Base-by-base conservation (phyloP, 2,113 vertebrate genomes). In the Chinchilla lanigera region DNA sequence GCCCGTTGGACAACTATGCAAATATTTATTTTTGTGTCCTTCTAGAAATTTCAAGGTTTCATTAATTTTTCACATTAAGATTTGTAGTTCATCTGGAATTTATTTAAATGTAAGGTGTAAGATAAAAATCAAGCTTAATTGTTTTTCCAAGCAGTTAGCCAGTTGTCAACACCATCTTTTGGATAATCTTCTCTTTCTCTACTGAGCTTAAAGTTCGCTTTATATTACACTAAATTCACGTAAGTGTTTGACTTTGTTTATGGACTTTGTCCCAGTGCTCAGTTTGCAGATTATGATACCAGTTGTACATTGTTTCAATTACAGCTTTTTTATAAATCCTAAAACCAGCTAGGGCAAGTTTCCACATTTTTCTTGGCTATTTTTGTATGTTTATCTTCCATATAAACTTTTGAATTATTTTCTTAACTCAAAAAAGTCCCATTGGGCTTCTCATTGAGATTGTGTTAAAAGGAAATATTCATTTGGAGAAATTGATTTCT, bases 301-400 rank as follows among this genome's bases (percentile, higher is more conserved):
- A 54, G 44, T 77, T 60, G 87, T 88, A 84, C 90, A 90, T 65
- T 83, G 47, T 92, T 97, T 65, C 90, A 96, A 67, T 90, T 75
- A 89, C 12, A 87, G 63, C 30, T 56, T 82, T 89, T 82, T 89
- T 60, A 85, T 90, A 86, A 50, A 73, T 96, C 81, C 94, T 94
- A 94, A 90, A 96, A 88, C 88, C 2, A 0, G 56, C 41, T 52
- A 85, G 38, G 95, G 85, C 81, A 89, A 86, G 30, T 96, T 90
- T 93, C 90, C 93, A 96, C 77, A 96, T 96, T 97, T 97, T 97
- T 83, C 95, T 95, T 97, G 97, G 92, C 63, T 90, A 26, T 67
- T 93, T 78, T 86, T 77, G 20, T n/a, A 93, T 94, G 81, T 94
- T 97, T 96, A 97, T 96, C 90, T 97, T 96, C 82, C 90, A 95